Evolutionary conservation across 2,888 invertebrate species (phyloP).

Genomic region (Allolobophora icterica): DNA sequence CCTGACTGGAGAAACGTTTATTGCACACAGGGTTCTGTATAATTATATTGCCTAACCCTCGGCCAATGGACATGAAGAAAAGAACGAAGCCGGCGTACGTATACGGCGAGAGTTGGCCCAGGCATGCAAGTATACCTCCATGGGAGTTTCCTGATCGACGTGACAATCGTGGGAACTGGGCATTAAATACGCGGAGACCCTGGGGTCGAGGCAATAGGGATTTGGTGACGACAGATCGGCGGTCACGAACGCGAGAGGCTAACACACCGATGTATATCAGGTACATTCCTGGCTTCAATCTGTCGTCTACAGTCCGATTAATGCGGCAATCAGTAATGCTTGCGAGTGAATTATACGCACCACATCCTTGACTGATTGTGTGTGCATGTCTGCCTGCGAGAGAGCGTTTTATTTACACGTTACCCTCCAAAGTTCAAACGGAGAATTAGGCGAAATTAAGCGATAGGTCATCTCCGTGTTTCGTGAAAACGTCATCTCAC

Average conservation of each 20-base stretch:
- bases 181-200: neutral
- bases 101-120: neutral
- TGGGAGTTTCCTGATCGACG: neutral
- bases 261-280: neutral
- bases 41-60: neutral
- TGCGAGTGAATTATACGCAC: slow-evolving; percentile 2
- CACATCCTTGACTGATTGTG: neutral
- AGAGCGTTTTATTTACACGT: neutral
- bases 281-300: slow-evolving; percentile 3
- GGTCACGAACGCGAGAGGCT: neutral
- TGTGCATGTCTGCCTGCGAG: neutral
- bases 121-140: neutral
- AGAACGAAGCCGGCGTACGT: neutral
- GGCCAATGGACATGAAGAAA: neutral
- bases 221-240: neutral
- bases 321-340: neutral
- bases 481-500: neutral
- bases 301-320: neutral
- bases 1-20: too few species aligned
- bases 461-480: neutral
- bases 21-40: too few species aligned
- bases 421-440: neutral
- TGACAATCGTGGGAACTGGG: slow-evolving; percentile 7
- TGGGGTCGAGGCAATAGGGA: neutral
- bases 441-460: neutral